Base-by-base conservation (phyloP, 1,140 invertebrate genomes). In the Lepidurus arcticus region DNA sequence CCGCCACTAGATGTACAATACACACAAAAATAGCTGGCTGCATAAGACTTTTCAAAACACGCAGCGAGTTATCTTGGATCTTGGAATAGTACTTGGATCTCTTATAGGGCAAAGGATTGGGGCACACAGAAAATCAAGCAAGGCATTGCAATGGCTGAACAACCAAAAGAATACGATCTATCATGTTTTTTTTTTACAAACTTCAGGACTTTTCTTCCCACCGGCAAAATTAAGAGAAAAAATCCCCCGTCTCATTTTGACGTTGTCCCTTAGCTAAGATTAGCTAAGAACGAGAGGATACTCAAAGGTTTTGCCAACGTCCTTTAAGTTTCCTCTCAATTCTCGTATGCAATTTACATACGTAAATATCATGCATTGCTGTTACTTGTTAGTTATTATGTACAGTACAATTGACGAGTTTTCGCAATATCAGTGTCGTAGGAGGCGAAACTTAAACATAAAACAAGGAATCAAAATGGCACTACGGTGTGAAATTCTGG, bases 1-100 rank as follows among this genome's bases (percentile, higher is more conserved):
- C 21, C 53, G 53, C 53, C 53, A 65, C 53, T 65, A 65, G 53
- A n/a, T 65, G 53, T 65, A 65, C 53, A 65, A 11, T 65, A 65
- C 53, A 65, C 53, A 65, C 53, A n/a, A 65, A 65, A 65, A 65
- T 65, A 65, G 53, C 53, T 65, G 21, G 53, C 53, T 65, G 53
- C 53, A 65, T 65, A 21, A 65, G 53, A 65, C 53, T 21, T 9
- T 65, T 65, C 13, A 65, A 21, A 65, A 1, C 6, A 21, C 53
- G 53, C 53, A 65, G 53, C 53, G 53, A 65, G 53, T 65, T 65
- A 47, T 65, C 53, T 65, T 21, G 5, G 13, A 47, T 47, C 16
- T 16, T 47, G 10, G 10, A 11, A 11, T 47, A 47, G 45, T 47
- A 65, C 6, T 21, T 65, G 53, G 53, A 65, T 65, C 21, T 65